Evolutionary conservation across 2,888 invertebrate species (phyloP).

Genomic region (Melipona bicolor): DNA sequence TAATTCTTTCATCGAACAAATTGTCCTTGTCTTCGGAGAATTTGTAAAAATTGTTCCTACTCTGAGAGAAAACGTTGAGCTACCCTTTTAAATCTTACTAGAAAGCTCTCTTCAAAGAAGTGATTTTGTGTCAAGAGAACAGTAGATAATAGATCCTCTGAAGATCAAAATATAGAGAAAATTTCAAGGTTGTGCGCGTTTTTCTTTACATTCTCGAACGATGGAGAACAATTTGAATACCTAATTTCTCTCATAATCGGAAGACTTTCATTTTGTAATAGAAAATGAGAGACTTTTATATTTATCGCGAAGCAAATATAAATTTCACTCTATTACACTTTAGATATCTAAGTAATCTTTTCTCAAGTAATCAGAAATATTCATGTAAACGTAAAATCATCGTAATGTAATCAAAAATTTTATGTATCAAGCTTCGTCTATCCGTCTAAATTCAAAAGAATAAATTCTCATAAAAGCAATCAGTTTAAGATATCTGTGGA

Average conservation of each 20-base stretch:
- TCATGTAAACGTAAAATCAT: too few relatives aligned
- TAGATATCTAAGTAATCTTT: too few relatives aligned
- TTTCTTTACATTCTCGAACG: not conserved
- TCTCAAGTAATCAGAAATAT: too few relatives aligned
- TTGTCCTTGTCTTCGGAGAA: not conserved
- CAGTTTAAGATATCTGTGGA: not conserved
- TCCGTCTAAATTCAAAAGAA: not conserved
- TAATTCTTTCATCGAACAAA: too few relatives aligned
- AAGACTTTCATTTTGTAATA: not conserved
- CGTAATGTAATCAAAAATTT: not conserved
- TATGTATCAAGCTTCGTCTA: not conserved
- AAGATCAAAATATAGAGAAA: not conserved
- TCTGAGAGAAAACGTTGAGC: not conserved
- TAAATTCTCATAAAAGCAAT: not conserved
- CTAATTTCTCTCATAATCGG: too few relatives aligned
- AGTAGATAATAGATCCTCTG: not conserved
- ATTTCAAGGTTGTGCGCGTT: not conserved
- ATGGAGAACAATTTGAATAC: not conserved
- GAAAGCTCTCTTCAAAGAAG: not conserved
- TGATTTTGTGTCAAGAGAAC: not conserved
- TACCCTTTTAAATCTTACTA: not conserved
- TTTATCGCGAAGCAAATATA: not conserved
- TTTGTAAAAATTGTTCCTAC: not conserved
- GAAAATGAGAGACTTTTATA: not conserved
- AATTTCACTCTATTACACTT: not conserved